Base-by-base conservation (phyloP, 2,888 invertebrate genomes). In the Pherbina coryleti region DNA sequence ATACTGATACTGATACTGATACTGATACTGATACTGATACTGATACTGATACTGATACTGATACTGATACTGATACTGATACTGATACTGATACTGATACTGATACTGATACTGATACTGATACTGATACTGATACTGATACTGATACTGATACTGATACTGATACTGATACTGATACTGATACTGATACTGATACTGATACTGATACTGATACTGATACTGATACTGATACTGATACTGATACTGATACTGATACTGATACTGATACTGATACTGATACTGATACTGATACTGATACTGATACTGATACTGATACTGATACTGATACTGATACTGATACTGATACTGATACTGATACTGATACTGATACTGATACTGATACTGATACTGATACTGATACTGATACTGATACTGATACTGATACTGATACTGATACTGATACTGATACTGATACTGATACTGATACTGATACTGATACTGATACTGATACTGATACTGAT, bases 31-130 rank as follows among this genome's bases (percentile, higher is more conserved):
- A 9, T 19, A 49, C 17, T 28, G 25, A 5, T 62, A 11, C 5
- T 22, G 55, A 22, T 17, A 2, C 75, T 76, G 78, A 79, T 81
- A 77, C 73, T 78, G 78, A 79, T 75, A 72, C n/a, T n/a, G 1
- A 0, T 34, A 64, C 19, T 14, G n/a, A 31, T n/a, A 37, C n/a
- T n/a, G 14, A 31, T 34, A 25, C 8, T 37, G 37, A 19, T 19
- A 49, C 19, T 31, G 19, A 67, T 34, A 49, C 5, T 3, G 44
- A 9, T 19, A 49, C 17, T 28, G 25, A 5, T 62, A 11, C 5
- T 22, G 55, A 22, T 17, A 2, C 75, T 76, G 78, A 79, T 81
- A 77, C 73, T 78, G 78, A 79, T 75, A 72, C n/a, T n/a, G 1
- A 0, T 34, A 64, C 19, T 14, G n/a, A 31, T n/a, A 37, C n/a